Percentiles rank a stretch among this genome's conserved stretches.
Conservation (phyloP, 2,888 invertebrate species). For the Melanargia galathea region DNA sequence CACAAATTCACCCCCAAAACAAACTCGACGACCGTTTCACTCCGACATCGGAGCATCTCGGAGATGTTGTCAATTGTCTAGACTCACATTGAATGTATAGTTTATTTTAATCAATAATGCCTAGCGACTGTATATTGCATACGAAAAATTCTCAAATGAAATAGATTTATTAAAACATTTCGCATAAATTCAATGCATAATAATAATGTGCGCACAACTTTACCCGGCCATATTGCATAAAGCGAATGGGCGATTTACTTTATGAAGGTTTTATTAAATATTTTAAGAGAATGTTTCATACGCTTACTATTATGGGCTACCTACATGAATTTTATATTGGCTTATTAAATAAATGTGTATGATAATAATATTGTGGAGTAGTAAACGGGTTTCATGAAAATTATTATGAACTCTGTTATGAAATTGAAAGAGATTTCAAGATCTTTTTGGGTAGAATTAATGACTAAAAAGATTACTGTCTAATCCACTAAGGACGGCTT, state of each 20-base stretch:
- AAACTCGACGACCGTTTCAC: too few relatives aligned
- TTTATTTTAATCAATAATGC: too few relatives aligned
- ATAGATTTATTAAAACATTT: background rate
- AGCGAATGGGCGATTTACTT: conserved; percentile 16
- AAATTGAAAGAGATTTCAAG: background rate
- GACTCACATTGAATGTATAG: too few relatives aligned
- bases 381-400: conserved; percentile 11
- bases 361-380: background rate
- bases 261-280: conserved; percentile 33
- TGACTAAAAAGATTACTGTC: too few relatives aligned
- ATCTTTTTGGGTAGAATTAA: background rate
- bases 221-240: background rate
- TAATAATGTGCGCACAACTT: background rate
- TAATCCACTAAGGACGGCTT: background rate
- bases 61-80: too few relatives aligned
- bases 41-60: too few relatives aligned
- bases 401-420: background rate
- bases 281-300: conserved; percentile 25
- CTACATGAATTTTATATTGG: conserved; percentile 27
- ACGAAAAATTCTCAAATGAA: background rate
- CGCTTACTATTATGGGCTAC: conserved; percentile 16
- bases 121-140: too few relatives aligned
- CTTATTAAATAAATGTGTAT: conserved; percentile 5
- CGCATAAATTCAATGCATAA: background rate
- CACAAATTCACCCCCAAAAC: too few relatives aligned